phyloP scores from a whole-genome alignment of 2,888 invertebrate genomes.

The Horisme vitalbata region DNA sequence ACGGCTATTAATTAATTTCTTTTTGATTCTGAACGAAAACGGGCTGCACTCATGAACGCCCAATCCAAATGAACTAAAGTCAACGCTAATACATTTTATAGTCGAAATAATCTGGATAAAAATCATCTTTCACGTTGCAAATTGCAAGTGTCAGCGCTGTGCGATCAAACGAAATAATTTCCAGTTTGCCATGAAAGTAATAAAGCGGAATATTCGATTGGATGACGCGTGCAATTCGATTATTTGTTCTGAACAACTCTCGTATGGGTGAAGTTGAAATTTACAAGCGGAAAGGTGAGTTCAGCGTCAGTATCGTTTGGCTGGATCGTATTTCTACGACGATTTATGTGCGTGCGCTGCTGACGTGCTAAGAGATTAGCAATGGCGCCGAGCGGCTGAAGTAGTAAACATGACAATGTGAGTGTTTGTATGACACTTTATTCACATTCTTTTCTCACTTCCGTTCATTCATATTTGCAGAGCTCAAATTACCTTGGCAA shows the following conservation, averaged over 20 bases:
- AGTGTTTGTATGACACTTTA: conserved; percentile 30
- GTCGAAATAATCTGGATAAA: conserved; percentile 31
- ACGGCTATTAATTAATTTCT: conserved; percentile 60
- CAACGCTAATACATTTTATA: conserved; percentile 33
- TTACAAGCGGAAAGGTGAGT: conserved; percentile 62
- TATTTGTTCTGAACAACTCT: conserved; percentile 52
- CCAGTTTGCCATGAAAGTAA: conserved; percentile 45
- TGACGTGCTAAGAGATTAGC: conserved; percentile 78
- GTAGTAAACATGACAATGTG: conserved; percentile 34
- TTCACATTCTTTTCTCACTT: conserved; percentile 26
- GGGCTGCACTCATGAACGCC: conserved; percentile 18
- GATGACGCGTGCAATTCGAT: conserved; percentile 53
- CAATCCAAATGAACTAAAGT: conserved; percentile 36
- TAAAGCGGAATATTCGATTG: conserved; percentile 54
- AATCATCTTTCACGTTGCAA: conserved; percentile 38
- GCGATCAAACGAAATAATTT: conserved; percentile 46
- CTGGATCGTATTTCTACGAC: conserved; percentile 64
- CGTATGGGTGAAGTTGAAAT: conserved; percentile 55
- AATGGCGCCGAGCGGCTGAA: conserved; percentile 27
- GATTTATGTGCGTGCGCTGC: conserved; percentile 79
- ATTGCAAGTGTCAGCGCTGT: conserved; percentile 47
- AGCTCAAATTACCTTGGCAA: too few species aligned
- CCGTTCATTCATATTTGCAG: conserved; percentile 26
- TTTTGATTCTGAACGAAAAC: conserved; percentile 36
- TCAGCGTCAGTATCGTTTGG: conserved; percentile 55